These are phyloP conservation scores for Sclerodermus sp. DNA, from an alignment of 2,888 invertebrate species.

Conservation along the genomic window DNA sequence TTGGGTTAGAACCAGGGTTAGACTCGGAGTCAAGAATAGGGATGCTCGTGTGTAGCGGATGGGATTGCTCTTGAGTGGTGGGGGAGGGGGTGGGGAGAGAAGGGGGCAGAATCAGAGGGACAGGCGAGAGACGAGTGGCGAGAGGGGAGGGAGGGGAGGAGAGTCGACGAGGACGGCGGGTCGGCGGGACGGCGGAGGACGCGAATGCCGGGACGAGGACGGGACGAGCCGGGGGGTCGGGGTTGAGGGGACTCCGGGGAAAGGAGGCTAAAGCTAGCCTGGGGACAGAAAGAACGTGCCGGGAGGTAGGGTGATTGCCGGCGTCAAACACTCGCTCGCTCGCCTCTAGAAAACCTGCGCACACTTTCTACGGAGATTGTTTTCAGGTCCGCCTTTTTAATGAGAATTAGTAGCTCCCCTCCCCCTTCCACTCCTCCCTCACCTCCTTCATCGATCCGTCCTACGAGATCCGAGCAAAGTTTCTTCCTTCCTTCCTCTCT, in stretches of 20 bases:
- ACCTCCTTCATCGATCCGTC: too few species aligned
- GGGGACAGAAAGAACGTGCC: conserved; percentile 28
- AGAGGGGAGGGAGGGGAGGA: conserved; percentile 3
- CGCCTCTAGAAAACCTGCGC: too few species aligned
- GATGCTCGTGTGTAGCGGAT: conserved; percentile 14
- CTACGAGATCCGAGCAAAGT: too few species aligned
- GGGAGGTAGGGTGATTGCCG: conserved; percentile 25
- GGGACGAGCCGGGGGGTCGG: too few species aligned
- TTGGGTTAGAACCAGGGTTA: conserved; percentile 37
- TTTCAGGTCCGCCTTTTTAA: too few species aligned
- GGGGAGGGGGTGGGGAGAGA: conserved; percentile 3
- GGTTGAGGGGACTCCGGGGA: conserved; percentile 14
- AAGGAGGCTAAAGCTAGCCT: conserved; percentile 26
- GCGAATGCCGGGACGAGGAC: background rate
- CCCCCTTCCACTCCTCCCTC: too few species aligned
- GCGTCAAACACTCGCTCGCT: too few species aligned
- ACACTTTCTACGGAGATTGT: too few species aligned
- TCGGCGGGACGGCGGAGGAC: background rate
- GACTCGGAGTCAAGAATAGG: conserved; percentile 30
- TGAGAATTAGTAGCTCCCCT: too few species aligned
- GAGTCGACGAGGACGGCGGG: conserved; percentile 3
- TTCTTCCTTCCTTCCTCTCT: too few species aligned
- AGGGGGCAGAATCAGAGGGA: conserved; percentile 9
- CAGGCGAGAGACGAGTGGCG: conserved; percentile 2
- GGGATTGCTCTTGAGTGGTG: background rate